A percentile compares a stretch with the other conserved stretches of the same genome.
These are phyloP conservation scores for Biston stratarius DNA, from an alignment of 2,888 invertebrate species.

Conservation along the genomic window DNA sequence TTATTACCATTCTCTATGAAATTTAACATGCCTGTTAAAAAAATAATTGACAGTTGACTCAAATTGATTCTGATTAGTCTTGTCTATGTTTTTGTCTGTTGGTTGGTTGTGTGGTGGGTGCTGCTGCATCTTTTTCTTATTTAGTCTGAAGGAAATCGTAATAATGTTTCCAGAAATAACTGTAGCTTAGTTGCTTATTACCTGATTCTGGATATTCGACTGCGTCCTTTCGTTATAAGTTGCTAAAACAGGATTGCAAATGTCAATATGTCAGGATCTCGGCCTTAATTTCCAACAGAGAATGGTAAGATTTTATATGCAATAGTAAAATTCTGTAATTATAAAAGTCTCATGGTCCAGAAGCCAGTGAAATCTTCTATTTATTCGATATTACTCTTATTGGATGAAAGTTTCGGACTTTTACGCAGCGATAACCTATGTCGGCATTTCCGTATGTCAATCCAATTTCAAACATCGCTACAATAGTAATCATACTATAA, in stretches of 20 bases:
- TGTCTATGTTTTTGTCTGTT: slow-evolving; percentile 3
- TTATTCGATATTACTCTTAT: background rate
- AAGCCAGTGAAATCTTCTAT: background rate
- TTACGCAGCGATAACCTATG: slow-evolving; percentile 13
- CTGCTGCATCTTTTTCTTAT: slow-evolving; percentile 68
- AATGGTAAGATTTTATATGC: slow-evolving; percentile 72
- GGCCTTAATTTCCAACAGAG: slow-evolving; percentile 87
- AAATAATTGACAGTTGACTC: no score
- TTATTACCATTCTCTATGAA: no score
- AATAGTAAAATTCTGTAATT: slow-evolving; percentile 7
- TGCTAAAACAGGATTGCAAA: slow-evolving; percentile 82
- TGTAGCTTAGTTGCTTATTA: slow-evolving; percentile 56
- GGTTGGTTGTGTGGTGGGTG: slow-evolving; percentile 40
- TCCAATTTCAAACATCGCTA: slow-evolving; percentile 1
- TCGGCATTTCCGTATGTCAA: slow-evolving; percentile 36
- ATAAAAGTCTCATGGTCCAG: background rate
- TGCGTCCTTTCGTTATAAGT: slow-evolving; percentile 67
- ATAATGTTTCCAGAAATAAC: slow-evolving; percentile 69
- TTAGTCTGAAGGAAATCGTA: slow-evolving; percentile 55
- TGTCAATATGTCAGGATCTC: slow-evolving; percentile 87
- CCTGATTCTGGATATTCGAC: slow-evolving; percentile 54
- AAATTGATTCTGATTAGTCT: background rate
- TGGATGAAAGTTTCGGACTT: background rate
- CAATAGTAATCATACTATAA: slow-evolving; percentile 4
- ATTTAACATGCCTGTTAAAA: no score